Conservation (phyloP, 2,888 invertebrate genomes). For the Stenurella melanura region DNA sequence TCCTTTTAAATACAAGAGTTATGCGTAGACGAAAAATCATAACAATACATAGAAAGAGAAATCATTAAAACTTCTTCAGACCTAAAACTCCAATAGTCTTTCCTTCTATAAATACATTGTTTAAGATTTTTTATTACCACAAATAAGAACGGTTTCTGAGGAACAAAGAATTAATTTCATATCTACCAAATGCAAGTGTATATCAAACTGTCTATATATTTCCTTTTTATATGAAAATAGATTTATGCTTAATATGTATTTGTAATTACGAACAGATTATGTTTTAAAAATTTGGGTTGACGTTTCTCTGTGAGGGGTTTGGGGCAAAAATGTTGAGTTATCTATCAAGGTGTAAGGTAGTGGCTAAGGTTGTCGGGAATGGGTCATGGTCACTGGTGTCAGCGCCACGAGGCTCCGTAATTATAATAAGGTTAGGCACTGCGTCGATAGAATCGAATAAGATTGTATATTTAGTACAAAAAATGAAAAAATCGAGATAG, state of each 20-base stretch:
- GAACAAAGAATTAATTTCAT: not conserved
- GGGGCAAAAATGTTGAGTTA: conserved; percentile 62
- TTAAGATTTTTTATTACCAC: too few species aligned
- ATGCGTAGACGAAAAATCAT: too few species aligned
- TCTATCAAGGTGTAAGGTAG: conserved; percentile 61
- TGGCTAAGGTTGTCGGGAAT: conserved; percentile 71
- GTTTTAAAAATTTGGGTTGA: not conserved
- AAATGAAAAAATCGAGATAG: conserved; percentile 73
- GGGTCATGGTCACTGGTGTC: conserved; percentile 72
- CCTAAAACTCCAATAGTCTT: too few species aligned
- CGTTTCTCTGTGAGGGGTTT: conserved; percentile 14
- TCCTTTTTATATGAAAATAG: not conserved
- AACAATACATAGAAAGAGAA: too few species aligned
- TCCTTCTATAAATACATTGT: too few species aligned
- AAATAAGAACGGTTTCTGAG: too few species aligned
- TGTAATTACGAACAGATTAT: not conserved
- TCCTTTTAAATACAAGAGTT: too few species aligned
- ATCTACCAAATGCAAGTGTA: not conserved
- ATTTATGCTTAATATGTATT: not conserved
- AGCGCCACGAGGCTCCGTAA: conserved; percentile 70
- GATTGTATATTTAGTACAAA: conserved; percentile 74
- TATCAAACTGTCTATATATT: too few species aligned
- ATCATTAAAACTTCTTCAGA: too few species aligned
- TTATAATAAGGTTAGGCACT: conserved; percentile 73
- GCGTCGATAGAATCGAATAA: conserved; percentile 75